A percentile compares a stretch with the other conserved stretches of the same genome.
Evolutionary conservation across 2,113 vertebrate genomes (phyloP).

Genomic region (Camarhynchus parvulus): DNA sequence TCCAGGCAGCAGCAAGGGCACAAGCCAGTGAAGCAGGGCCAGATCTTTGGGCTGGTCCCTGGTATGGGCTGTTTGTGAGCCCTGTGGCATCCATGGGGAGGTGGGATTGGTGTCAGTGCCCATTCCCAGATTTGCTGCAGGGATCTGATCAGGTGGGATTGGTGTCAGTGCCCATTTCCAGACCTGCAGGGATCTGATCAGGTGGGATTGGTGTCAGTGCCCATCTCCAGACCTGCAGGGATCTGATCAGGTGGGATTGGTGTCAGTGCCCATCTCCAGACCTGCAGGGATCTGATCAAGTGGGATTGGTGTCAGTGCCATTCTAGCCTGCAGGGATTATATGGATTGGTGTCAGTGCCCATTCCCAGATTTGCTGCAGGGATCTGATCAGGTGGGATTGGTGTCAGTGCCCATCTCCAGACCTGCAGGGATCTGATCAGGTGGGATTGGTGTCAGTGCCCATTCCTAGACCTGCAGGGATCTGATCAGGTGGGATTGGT

Average conservation of each 20-base stretch:
- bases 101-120: neutral
- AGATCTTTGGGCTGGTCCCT: neutral
- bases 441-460: too few species aligned
- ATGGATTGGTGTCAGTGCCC: too few species aligned
- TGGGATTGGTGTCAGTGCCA: neutral
- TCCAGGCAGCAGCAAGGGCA: neutral
- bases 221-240: too few species aligned
- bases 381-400: too few species aligned
- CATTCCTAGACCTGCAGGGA: too few species aligned
- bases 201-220: neutral
- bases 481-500: too few species aligned
- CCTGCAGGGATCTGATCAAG: accelerated
- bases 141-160: too few species aligned
- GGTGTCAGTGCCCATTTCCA: neutral
- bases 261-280: neutral
- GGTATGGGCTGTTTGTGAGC: neutral
- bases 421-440: neutral
- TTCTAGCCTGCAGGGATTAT: too few species aligned
- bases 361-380: neutral
- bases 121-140: neutral
- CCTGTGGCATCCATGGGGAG: neutral
- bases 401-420: too few species aligned
- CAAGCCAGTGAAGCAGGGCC: neutral
- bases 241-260: too few species aligned
- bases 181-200: too few species aligned